Evolutionary conservation across 1,140 invertebrate species (phyloP), one percentile per base, ranked within the genome.

Genomic region (Geopemphigus sp.): DNA sequence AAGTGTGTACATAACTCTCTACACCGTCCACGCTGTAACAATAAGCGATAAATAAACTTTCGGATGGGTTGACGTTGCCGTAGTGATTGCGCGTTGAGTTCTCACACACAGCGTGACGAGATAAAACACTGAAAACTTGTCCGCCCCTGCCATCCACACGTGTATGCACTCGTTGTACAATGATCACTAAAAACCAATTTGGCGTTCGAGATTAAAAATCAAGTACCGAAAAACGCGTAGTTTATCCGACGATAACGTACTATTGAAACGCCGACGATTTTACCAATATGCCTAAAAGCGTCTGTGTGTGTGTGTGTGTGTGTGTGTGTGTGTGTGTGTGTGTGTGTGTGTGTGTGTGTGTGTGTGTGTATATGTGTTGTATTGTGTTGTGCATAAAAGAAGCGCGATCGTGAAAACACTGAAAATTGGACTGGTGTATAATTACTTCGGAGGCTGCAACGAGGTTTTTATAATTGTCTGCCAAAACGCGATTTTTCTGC

Each of bases 221-320:
- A 66, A 66, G n/a, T 66, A 47, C 64, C n/a, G 63, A 29, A 66
- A 66, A 66, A 66, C 39, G 22, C 11, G 1, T 15, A n/a, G 26
- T 66, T 5, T n/a, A 29, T 14, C 63, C 8, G 17, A 14, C 32
- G 22, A 24, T n/a, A 0, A 24, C 0, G 39, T 11, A 1, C n/a
- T 56, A 5, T 12, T 56, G n/a, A n/a, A 6, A 54, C 19, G 19
- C 8, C 3, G 8, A 39, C 32, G 8, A 8, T 39, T 8, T 3
- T 39, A 39, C 8, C 32, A 39, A 39, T 39, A 39, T 39, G 32
- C 32, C 3, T 39, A 39, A n/a, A n/a, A 39, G 32, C 32, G 8
- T 8, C 8, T 8, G 32, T 39, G 32, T 8, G 32, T 8, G n/a
- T 39, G 32, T 39, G 32, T 39, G 32, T 39, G 32, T 39, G 32